phyloP scores from a whole-genome alignment of 1,140 invertebrate genomes.

The Rhopalosiphum maidis region DNA sequence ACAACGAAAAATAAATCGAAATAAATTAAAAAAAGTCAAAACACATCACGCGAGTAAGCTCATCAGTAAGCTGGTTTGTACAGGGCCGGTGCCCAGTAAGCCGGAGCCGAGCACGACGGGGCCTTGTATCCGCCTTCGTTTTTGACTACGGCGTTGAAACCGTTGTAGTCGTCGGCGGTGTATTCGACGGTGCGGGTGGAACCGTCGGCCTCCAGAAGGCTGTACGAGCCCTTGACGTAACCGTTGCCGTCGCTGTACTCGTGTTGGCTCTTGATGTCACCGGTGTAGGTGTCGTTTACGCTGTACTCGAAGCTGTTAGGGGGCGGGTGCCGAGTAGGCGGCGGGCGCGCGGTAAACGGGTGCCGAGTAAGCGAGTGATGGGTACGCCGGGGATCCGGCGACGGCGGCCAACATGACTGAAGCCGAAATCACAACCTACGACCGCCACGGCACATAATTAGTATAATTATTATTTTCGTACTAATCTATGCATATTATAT shows the following conservation, averaged over 20 bases:
- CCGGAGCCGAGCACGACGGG: constrained; percentile 60
- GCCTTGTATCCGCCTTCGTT: constrained; percentile 54
- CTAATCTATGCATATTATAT: not conserved
- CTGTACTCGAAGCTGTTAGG: constrained; percentile 66
- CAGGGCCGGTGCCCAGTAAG: constrained; percentile 61
- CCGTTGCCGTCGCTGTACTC: constrained; percentile 67
- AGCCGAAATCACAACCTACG: constrained; percentile 34
- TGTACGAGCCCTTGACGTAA: constrained; percentile 65
- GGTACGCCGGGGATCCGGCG: constrained; percentile 58
- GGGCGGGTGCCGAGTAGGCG: constrained; percentile 60
- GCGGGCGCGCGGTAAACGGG: constrained; percentile 58
- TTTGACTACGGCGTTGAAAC: constrained; percentile 60
- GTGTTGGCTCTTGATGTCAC: constrained; percentile 67
- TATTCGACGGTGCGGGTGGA: constrained; percentile 59
- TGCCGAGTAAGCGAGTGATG: constrained; percentile 58
- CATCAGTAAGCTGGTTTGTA: constrained; percentile 47
- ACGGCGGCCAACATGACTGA: constrained; percentile 56
- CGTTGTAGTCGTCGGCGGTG: constrained; percentile 59
- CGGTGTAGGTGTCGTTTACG: constrained; percentile 66
- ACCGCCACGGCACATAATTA: not conserved
- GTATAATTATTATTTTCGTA: not conserved
- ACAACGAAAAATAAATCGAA: not conserved
- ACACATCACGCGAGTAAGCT: not conserved
- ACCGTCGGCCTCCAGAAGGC: constrained; percentile 60
- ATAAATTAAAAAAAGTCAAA: not conserved